These are phyloP conservation scores for Wasmannia auropunctata DNA, from an alignment of 1,140 invertebrate species.

Conservation along the genomic window DNA sequence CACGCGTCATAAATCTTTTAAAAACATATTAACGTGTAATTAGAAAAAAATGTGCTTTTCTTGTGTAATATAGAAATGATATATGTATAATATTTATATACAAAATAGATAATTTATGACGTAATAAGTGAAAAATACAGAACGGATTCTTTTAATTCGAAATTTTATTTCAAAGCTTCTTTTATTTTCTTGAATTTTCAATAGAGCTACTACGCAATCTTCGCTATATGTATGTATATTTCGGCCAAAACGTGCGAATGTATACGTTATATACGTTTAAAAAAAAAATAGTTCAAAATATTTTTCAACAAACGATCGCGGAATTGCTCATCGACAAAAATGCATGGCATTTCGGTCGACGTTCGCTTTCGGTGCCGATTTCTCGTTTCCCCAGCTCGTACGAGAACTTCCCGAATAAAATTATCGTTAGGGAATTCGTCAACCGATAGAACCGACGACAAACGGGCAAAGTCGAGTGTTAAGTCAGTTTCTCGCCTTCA, in stretches of 20 bases:
- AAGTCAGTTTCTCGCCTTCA: conserved; percentile 68
- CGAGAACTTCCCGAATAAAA: conserved; percentile 74
- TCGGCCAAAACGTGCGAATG: background rate
- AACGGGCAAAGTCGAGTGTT: conserved; percentile 59
- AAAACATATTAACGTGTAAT: background rate
- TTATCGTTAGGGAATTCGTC: conserved; percentile 77
- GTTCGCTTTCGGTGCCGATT: conserved; percentile 19
- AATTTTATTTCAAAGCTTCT: background rate
- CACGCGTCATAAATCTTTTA: background rate
- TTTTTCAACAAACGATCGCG: background rate
- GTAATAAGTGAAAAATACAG: background rate
- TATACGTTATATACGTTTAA: background rate
- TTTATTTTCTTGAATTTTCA: background rate
- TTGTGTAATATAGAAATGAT: background rate
- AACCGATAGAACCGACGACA: conserved; percentile 68
- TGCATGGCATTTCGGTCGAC: conserved; percentile 12
- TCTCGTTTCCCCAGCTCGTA: conserved; percentile 38
- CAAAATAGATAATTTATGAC: background rate
- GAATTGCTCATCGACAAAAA: conserved; percentile 30
- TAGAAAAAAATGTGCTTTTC: background rate
- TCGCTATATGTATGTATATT: background rate
- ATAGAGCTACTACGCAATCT: background rate
- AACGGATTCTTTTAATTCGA: background rate
- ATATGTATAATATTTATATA: background rate
- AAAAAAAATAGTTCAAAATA: background rate